These are phyloP conservation scores for Tethea ocularis DNA, from an alignment of 2,888 invertebrate genomes.

Conservation along the genomic window DNA sequence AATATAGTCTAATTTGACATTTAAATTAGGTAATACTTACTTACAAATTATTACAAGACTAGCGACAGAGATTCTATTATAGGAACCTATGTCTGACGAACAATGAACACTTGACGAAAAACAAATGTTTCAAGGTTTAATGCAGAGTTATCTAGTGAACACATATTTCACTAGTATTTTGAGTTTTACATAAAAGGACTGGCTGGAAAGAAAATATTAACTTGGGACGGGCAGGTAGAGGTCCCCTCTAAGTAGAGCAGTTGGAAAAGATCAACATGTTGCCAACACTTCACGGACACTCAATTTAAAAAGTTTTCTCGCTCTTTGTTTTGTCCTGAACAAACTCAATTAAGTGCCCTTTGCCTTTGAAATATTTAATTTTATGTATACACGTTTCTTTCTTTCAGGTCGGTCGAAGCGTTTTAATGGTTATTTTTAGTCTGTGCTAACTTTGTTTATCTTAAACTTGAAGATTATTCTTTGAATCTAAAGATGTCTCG, in stretches of 20 bases:
- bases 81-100: too few species aligned
- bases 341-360: slow-evolving; percentile 82
- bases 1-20: too few species aligned
- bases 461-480: background rate
- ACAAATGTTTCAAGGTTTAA: background rate
- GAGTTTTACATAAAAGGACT: slow-evolving; percentile 39
- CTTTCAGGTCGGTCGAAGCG: slow-evolving; percentile 23
- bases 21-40: too few species aligned
- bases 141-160: background rate
- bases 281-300: slow-evolving; percentile 81
- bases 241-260: slow-evolving; percentile 46
- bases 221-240: slow-evolving; percentile 59
- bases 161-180: slow-evolving; percentile 12
- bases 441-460: background rate
- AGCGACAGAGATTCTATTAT: too few species aligned
- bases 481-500: background rate
- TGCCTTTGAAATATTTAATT: slow-evolving; percentile 75
- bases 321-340: slow-evolving; percentile 83
- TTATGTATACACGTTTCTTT: slow-evolving; percentile 49
- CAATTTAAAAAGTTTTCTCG: slow-evolving; percentile 80
- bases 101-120: background rate
- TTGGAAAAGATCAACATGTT: slow-evolving; percentile 81
- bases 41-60: too few species aligned
- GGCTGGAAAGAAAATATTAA: slow-evolving; percentile 73
- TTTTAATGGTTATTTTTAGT: slow-evolving; percentile 18